phyloP scores from a whole-genome alignment of 2,888 invertebrate genomes.

The Mesopsocus fuscifrons region DNA sequence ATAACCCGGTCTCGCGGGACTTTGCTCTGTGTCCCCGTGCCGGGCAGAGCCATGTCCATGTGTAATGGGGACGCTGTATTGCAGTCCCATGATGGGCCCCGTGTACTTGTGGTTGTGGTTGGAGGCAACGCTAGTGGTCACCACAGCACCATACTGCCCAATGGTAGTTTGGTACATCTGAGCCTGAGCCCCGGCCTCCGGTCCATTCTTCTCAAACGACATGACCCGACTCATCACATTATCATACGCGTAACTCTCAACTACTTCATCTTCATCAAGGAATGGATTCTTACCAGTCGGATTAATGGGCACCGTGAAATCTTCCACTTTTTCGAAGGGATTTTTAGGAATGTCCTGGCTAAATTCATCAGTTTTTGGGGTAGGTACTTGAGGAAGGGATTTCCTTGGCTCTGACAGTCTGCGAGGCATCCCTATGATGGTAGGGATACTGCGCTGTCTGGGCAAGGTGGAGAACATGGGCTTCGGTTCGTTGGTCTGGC shows the following conservation, averaged over 20 bases:
- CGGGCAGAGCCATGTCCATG: neutral
- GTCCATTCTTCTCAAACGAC: neutral
- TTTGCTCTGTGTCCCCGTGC: neutral
- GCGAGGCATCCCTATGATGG: constrained; percentile 6
- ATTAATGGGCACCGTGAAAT: constrained; percentile 1
- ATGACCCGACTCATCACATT: neutral
- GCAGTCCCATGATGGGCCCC: neutral
- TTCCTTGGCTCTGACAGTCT: constrained; percentile 2
- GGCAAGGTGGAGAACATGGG: constrained; percentile 6
- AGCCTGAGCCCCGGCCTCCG: neutral
- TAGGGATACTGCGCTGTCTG: constrained; percentile 7
- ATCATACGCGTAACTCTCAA: neutral
- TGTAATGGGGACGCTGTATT: constrained; percentile 4
- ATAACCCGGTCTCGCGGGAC: neutral
- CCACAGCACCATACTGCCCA: neutral
- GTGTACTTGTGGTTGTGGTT: neutral
- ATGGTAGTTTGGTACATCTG: constrained; percentile 6
- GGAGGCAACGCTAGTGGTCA: constrained; percentile 2
- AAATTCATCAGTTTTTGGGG: neutral
- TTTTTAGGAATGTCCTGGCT: neutral
- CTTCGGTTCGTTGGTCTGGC: neutral
- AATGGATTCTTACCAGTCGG: constrained; percentile 6
- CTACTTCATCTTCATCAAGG: neutral
- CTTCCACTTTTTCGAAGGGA: constrained; percentile 6
- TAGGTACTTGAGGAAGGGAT: constrained; percentile 7